Evolutionary conservation across 2,113 vertebrate species (phyloP).

Genomic region (Oryzias curvinotus): DNA sequence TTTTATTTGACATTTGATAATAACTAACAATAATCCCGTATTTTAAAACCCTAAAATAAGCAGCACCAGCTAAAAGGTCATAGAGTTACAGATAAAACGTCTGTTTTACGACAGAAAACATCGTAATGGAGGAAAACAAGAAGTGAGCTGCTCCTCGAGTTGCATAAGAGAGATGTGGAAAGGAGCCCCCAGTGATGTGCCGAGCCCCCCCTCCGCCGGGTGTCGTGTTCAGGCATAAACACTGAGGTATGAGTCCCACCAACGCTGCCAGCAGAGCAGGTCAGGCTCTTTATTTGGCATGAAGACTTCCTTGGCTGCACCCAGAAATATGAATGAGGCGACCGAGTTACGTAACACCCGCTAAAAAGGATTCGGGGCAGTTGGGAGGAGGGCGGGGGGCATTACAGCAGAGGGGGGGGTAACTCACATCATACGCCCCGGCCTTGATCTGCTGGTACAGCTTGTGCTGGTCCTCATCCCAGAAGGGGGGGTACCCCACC

Average conservation of each 20-base stretch:
- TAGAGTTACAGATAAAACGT: too few relatives aligned
- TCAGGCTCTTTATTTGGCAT: conserved; percentile 15
- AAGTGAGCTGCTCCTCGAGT: too few relatives aligned
- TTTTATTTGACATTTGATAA: too few relatives aligned
- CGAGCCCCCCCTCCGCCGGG: conserved; percentile 14
- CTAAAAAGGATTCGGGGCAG: conserved; percentile 45
- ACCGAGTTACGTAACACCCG: conserved; percentile 52
- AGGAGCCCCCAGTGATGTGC: conserved; percentile 19
- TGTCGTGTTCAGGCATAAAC: conserved; percentile 34
- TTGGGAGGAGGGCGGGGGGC: conserved; percentile 17
- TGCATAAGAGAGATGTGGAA: too few relatives aligned
- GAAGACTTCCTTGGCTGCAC: conserved; percentile 33
- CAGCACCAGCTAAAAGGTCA: too few relatives aligned
- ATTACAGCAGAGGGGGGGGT: conserved; percentile 9
- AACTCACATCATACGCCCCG: conserved; percentile 93
- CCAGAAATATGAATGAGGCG: conserved; percentile 69
- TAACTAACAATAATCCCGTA: too few relatives aligned
- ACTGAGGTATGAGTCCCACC: conserved; percentile 12
- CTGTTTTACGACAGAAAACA: too few relatives aligned
- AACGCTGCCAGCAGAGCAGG: conserved; percentile 27
- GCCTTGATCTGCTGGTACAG: conserved; percentile 99
- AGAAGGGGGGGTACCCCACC: conserved; percentile 97
- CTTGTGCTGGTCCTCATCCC: conserved; percentile 98
- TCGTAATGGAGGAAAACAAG: too few relatives aligned
- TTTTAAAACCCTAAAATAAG: too few relatives aligned